Evolutionary conservation across 2,113 vertebrate genomes (phyloP).

Genomic region (Potamarius usumacintae): DNA sequence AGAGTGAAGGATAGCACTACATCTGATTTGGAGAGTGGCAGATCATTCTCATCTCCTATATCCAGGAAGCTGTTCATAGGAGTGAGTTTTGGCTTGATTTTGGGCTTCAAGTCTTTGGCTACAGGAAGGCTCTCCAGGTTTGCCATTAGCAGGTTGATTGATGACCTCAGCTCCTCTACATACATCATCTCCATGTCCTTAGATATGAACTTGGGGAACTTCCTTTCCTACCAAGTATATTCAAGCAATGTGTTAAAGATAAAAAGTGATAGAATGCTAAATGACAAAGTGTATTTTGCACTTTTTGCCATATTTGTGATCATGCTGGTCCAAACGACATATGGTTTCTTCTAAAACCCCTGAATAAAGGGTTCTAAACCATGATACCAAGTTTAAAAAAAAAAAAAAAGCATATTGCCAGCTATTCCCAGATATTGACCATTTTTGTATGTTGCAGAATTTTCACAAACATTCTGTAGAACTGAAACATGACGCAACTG

Average conservation of each 20-base stretch:
- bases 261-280: background rate
- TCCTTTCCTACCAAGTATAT: slow-evolving; percentile 79
- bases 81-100: slow-evolving; percentile 85
- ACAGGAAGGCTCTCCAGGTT: slow-evolving; percentile 98
- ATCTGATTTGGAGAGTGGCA: slow-evolving; percentile 90
- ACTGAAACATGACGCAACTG: background rate
- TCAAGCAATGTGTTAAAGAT: background rate
- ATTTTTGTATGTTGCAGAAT: background rate
- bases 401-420: background rate
- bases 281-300: background rate
- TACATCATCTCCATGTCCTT: slow-evolving; percentile 91
- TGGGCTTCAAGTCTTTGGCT: slow-evolving; percentile 93
- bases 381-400: background rate
- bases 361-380: background rate
- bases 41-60: slow-evolving; percentile 88
- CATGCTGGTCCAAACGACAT: background rate
- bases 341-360: background rate
- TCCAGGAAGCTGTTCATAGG: slow-evolving; percentile 91
- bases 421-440: no score
- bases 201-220: slow-evolving; percentile 80
- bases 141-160: slow-evolving; percentile 93
- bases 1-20: slow-evolving; percentile 91
- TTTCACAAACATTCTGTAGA: background rate
- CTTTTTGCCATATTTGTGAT: background rate
- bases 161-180: slow-evolving; percentile 89